A percentile compares a stretch with the other conserved stretches of the same genome.
Evolutionary conservation across 2,888 invertebrate genomes (phyloP).

Genomic region (Cremastinae sp.): DNA sequence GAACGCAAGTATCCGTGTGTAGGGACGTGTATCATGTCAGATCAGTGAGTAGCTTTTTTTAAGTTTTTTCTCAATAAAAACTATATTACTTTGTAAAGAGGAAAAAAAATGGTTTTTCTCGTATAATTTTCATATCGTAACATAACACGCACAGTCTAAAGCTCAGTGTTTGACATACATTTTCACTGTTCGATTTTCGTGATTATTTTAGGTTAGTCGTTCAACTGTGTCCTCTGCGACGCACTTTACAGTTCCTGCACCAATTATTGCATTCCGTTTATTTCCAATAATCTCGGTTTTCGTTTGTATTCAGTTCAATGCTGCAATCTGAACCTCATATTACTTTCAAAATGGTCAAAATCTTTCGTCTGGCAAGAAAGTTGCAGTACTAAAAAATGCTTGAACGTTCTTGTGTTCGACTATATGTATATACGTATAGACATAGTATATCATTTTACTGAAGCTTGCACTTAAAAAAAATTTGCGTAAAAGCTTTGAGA

Average conservation of each 20-base stretch:
- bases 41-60: constrained; percentile 72
- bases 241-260: constrained; percentile 63
- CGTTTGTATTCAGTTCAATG: background rate
- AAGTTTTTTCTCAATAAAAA: constrained; percentile 33
- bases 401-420: background rate
- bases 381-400: background rate
- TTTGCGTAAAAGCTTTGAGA: background rate
- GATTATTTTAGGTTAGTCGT: constrained; percentile 68
- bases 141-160: too few relatives aligned
- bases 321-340: background rate
- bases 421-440: background rate
- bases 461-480: background rate
- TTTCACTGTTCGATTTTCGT: constrained; percentile 21
- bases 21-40: constrained; percentile 71
- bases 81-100: background rate
- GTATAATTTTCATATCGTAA: too few relatives aligned
- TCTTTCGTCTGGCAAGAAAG: background rate
- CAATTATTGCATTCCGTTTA: constrained; percentile 5
- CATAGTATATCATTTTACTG: too few relatives aligned
- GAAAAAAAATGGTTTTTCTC: too few relatives aligned
- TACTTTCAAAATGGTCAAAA: background rate
- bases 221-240: constrained; percentile 67
- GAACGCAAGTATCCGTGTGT: constrained; percentile 38
- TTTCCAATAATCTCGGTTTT: background rate
- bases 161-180: too few relatives aligned